Base-by-base conservation (phyloP, 2,888 invertebrate genomes). In the Hirtodrosophila cameraria region DNA sequence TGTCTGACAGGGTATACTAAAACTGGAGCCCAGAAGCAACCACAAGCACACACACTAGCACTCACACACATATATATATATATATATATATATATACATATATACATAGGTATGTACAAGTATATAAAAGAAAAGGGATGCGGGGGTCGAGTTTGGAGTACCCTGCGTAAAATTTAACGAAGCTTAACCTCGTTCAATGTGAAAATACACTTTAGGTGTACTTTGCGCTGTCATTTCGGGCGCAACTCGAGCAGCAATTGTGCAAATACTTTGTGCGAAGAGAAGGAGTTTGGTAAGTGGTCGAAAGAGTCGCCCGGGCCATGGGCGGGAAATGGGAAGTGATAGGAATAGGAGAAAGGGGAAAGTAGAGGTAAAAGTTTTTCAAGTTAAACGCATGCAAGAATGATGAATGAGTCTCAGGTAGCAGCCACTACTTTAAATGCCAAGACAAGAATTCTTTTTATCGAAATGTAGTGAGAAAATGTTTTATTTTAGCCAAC, bases 161-260 rank as follows among this genome's bases (percentile, higher is more conserved):
- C 23, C 23, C 85, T 70, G 74, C 46, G 63, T 63, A 72, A 75
- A 86, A 85, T 81, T 87, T 86, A 85, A 80, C 85, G 84, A 85
- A 87, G 88, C 88, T 81, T 84, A 85, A 85, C 81, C 78, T 86
- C 85, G 87, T 84, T 82, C 85, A 86, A 84, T 81, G 82, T 55
- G 66, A 81, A 74, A 86, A 85, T 78, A 86, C 86, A 83, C 80
- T 80, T 80, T 79, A 69, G 59, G 76, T 83, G 83, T 83, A 81
- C 85, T 87, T 85, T 83, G 72, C 82, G 85, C 79, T 88, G 88
- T 86, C 75, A 83, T 83, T 87, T 86, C 63, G 85, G 73, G 65
- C 66, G 61, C 84, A 76, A 71, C 80, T 82, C 75, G 67, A 81
- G 82, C 74, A 71, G 84, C 86, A 84, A 80, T 88, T 88, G 84